Conservation (phyloP, 2,113 vertebrate species). For the Eretmochelys imbricata region DNA sequence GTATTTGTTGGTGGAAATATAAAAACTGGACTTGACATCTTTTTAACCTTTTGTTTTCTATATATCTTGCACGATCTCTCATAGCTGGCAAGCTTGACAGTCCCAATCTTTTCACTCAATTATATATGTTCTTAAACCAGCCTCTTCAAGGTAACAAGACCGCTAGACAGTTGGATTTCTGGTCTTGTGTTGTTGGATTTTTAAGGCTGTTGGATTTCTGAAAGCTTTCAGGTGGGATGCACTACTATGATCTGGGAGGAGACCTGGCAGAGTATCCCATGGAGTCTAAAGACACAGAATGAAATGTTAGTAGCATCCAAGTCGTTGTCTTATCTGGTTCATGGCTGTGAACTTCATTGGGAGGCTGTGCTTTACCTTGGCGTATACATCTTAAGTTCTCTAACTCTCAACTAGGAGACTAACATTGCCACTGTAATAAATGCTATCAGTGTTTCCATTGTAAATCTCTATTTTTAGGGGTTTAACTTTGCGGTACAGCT, state of each 20-base stretch:
- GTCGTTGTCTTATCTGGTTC: slow-evolving; percentile 37
- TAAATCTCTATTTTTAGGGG: slow-evolving; percentile 56
- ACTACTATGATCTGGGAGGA: slow-evolving; percentile 31
- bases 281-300: slow-evolving; percentile 40
- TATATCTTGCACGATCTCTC: slow-evolving; percentile 23
- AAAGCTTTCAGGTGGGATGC: slow-evolving; percentile 23
- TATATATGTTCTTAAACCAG: slow-evolving; percentile 34
- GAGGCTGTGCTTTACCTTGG: slow-evolving; percentile 60
- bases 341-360: slow-evolving; percentile 35
- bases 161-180: slow-evolving; percentile 57
- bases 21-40: slow-evolving; percentile 65
- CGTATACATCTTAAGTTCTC: slow-evolving; percentile 59
- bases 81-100: slow-evolving; percentile 38
- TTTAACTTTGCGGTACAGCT: slow-evolving; percentile 51
- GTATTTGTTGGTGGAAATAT: slow-evolving; percentile 29
- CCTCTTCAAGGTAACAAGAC: slow-evolving; percentile 64
- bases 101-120: background rate
- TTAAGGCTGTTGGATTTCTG: slow-evolving; percentile 12
- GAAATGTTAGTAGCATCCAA: slow-evolving; percentile 33
- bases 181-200: slow-evolving; percentile 13
- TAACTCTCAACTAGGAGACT: slow-evolving; percentile 63
- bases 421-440: slow-evolving; percentile 64
- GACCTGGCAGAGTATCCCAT: background rate
- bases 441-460: slow-evolving; percentile 68
- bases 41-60: slow-evolving; percentile 52